Evolutionary conservation across 2,797 vertebrate genomes (phyloP), one percentile per base, ranked within the genome.

Genomic region (Oophaga sylvatica): DNA sequence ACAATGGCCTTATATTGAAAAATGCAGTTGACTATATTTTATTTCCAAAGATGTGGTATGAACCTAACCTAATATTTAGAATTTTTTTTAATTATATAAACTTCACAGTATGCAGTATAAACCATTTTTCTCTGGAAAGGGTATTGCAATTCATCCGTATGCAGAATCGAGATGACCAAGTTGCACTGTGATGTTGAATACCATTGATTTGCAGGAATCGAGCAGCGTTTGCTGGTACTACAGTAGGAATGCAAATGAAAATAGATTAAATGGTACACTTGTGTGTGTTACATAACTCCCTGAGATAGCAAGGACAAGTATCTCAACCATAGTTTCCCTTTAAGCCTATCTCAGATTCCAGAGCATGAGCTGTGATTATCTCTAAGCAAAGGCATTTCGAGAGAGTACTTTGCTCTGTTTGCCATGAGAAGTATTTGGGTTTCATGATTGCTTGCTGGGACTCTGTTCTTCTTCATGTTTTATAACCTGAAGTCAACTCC

Each of bases 371-470:
- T 73, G 16, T 75, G 29, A 45, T 84, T 84, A 84, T 60, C 68
- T 75, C 56, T 60, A n/a, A 45, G 59, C 11, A 76, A 84, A 62
- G 83, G 83, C 57, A 84, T 75, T 62, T 76, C 57, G 63, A 84
- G 70, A 62, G 73, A 77, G 59, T 31, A 77, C 71, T 85, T 77
- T 65, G n/a, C 57, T 63, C 59, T 85, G 57, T 84, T 84, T 84
- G 57, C 83, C 77, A 56, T 77, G 53, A 65, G 48, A 62, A 84
- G 35, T 59, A 48, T 84, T 53, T 84, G 20, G 56, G 59, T 71
- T 29, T 62, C 31, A 75, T 60, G 31, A 70, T 26, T 57, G 80
- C 70, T 0, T 71, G 75, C 22, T 45, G 20, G 9, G 11, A 35
- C 20, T 20, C 53, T 79, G 63, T 56, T 26, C 16, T 17, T 71